Percentiles rank a stretch among this genome's conserved stretches.
These are phyloP conservation scores for Psammodynastes pulverulentus DNA, from an alignment of 2,113 vertebrate genomes.

Conservation along the genomic window DNA sequence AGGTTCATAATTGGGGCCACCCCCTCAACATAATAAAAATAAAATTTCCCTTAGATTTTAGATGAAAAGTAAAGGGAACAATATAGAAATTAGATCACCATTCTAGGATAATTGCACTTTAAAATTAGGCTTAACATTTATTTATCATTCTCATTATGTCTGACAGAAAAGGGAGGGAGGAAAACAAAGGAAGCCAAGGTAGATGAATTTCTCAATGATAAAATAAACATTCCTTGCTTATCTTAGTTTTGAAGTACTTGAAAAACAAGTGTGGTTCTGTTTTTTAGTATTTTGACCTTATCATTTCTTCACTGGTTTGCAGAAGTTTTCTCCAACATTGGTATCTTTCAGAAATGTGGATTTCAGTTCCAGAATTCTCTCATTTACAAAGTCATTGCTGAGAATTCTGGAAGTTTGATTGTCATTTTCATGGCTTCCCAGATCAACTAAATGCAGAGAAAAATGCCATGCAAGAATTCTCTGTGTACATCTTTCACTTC, in stretches of 20 bases:
- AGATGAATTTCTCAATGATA: background rate
- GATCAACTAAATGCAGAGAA: background rate
- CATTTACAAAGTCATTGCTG: background rate
- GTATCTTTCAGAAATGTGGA: background rate
- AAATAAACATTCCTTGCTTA: background rate
- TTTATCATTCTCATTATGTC: background rate
- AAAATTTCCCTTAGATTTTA: background rate
- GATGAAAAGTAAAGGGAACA: background rate
- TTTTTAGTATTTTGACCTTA: background rate
- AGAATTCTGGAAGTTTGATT: background rate
- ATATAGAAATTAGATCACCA: background rate
- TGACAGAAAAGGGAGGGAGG: background rate
- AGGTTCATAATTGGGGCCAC: constrained; percentile 40
- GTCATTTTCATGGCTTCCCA: background rate
- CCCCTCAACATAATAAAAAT: constrained; percentile 11
- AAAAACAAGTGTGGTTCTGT: background rate
- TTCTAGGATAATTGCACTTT: background rate
- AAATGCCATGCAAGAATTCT: background rate
- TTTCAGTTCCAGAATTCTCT: background rate
- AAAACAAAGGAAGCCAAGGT: background rate
- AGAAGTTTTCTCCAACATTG: background rate
- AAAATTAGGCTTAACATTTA: background rate
- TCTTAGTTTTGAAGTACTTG: background rate
- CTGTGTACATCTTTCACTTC: background rate
- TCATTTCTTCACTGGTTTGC: background rate